These are phyloP conservation scores for Potamilus streckersoni DNA, from an alignment of 1,140 invertebrate species.

Conservation along the genomic window DNA sequence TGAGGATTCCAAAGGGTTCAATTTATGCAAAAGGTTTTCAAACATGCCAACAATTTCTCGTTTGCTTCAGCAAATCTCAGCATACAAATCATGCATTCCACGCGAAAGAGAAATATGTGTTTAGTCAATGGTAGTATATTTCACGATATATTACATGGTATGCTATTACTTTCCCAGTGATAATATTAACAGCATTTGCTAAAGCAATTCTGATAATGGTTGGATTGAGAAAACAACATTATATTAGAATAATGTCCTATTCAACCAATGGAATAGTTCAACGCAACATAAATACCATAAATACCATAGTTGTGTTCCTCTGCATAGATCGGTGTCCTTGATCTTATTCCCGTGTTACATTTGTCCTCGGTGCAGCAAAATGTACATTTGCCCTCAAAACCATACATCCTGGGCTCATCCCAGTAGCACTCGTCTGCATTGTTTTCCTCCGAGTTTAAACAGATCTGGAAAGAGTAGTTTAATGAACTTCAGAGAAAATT, in stretches of 20 bases:
- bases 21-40: too few relatives aligned
- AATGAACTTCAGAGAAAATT: background rate
- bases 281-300: background rate
- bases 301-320: background rate
- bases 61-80: too few relatives aligned
- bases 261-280: conserved; percentile 1
- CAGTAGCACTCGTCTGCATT: conserved; percentile 33
- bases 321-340: background rate
- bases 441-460: conserved; percentile 31
- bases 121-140: too few relatives aligned
- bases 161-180: too few relatives aligned
- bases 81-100: too few relatives aligned
- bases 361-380: conserved; percentile 26
- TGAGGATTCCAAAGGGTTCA: too few relatives aligned
- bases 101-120: too few relatives aligned
- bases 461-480: conserved; percentile 7
- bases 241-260: background rate
- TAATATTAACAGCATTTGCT: too few relatives aligned
- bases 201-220: background rate
- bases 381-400: conserved; percentile 29
- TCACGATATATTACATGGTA: too few relatives aligned
- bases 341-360: conserved; percentile 10
- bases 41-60: too few relatives aligned
- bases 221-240: background rate
- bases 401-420: conserved; percentile 20